Evolutionary conservation across 1,140 invertebrate genomes (phyloP).

Genomic region (Atopsyche davidsoni): DNA sequence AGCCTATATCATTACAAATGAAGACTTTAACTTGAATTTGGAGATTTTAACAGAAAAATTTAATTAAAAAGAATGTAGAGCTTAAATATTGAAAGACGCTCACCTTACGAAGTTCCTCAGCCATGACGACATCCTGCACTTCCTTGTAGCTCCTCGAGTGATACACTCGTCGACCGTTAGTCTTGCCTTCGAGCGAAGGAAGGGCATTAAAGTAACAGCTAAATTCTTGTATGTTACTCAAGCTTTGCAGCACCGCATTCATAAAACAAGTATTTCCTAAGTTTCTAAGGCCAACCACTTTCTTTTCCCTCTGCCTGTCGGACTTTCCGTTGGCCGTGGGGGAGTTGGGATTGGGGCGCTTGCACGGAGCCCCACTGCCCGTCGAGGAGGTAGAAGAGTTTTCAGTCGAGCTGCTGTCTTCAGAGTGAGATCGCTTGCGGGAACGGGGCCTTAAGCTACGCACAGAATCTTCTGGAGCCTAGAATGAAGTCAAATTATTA

Average conservation of each 20-base stretch:
- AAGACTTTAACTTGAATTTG: too few relatives aligned
- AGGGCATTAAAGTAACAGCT: conserved; percentile 75
- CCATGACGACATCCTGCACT: conserved; percentile 63
- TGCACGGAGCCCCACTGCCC: conserved; percentile 38
- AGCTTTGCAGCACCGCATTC: conserved; percentile 80
- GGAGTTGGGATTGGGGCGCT: conserved; percentile 39
- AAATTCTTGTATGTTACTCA: conserved; percentile 82
- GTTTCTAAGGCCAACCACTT: conserved; percentile 73
- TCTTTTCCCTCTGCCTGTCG: conserved; percentile 50
- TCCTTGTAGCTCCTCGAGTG: conserved; percentile 56
- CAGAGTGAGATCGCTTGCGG: conserved; percentile 54
- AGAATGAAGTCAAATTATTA: conserved; percentile 18
- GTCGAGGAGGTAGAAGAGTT: conserved; percentile 38
- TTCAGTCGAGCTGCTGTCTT: conserved; percentile 50
- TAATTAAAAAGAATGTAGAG: not conserved
- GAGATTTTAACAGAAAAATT: too few relatives aligned
- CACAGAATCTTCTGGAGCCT: conserved; percentile 50
- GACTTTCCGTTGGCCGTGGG: conserved; percentile 37
- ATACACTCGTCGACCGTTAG: conserved; percentile 55
- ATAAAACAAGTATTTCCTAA: conserved; percentile 86
- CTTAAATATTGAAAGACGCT: not conserved
- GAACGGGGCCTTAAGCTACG: conserved; percentile 54
- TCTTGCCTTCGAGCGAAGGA: conserved; percentile 63
- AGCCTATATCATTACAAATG: too few relatives aligned
- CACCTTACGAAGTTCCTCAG: conserved; percentile 72